Conservation (phyloP, 2,797 vertebrate species). For the Echeneis naucrates region DNA sequence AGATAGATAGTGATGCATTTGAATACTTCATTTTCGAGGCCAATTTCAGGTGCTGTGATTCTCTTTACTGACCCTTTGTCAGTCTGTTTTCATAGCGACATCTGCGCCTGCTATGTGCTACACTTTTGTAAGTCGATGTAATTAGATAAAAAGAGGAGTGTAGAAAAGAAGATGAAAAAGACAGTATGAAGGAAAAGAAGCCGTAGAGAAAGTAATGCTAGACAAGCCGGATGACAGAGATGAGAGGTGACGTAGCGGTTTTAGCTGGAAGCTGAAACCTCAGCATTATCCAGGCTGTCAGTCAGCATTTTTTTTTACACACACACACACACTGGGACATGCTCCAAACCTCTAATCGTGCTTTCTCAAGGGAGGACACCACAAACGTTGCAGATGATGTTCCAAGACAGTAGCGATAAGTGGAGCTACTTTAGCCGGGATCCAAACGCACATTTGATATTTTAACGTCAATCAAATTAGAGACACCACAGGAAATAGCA, state of each 20-base stretch:
- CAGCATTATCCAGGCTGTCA: slow-evolving; percentile 37
- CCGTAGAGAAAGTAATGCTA: slow-evolving; percentile 12
- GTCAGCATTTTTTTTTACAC: slow-evolving; percentile 56
- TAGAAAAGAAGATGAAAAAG: not conserved
- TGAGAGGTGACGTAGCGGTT: slow-evolving; percentile 35
- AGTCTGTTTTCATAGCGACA: no score
- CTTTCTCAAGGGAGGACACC: slow-evolving; percentile 22
- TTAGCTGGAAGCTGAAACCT: slow-evolving; percentile 39
- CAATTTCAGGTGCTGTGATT: no score
- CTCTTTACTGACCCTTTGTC: not conserved
- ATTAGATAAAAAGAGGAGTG: not conserved
- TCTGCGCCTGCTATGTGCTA: not conserved
- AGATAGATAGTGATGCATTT: not conserved
- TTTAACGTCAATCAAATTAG: not conserved
- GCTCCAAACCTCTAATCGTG: slow-evolving; percentile 33
- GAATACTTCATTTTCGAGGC: not conserved
- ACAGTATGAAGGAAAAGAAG: not conserved
- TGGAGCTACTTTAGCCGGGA: slow-evolving; percentile 3
- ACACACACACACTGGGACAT: slow-evolving; percentile 31
- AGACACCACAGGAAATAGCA: not conserved
- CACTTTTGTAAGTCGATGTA: not conserved
- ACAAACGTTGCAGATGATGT: slow-evolving; percentile 23
- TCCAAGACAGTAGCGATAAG: not conserved
- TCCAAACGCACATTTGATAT: not conserved
- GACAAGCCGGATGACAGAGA: slow-evolving; percentile 22